Percentiles rank a stretch among this genome's conserved stretches.
Conservation (phyloP, 2,888 invertebrate genomes). For the Bugulina stolonifera region DNA sequence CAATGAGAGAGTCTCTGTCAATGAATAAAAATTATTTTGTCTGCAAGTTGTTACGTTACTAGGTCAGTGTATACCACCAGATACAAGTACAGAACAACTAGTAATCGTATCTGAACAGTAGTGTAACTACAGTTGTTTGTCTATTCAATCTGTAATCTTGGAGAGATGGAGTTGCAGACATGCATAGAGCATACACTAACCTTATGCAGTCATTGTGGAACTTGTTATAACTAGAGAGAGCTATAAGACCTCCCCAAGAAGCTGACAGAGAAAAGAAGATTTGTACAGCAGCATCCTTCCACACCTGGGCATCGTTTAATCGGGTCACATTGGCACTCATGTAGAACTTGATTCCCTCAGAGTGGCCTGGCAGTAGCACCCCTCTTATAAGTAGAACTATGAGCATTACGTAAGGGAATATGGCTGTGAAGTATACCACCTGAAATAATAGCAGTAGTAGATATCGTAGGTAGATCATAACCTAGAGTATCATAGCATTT, state of each 20-base stretch:
- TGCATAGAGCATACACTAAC: no score
- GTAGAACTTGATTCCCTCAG: conserved; percentile 46
- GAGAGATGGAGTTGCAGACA: no score
- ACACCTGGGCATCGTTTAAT: conserved; percentile 42
- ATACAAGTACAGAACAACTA: no score
- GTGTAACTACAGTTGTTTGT: no score
- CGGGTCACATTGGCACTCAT: conserved; percentile 40
- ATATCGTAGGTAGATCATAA: no score
- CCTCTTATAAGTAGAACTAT: conserved; percentile 44
- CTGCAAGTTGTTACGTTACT: no score
- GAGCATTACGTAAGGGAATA: conserved; percentile 45
- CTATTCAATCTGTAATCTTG: no score
- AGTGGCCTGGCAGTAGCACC: conserved; percentile 38
- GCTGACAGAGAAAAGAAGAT: conserved; percentile 51
- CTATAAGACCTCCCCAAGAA: conserved; percentile 54
- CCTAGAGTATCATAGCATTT: no score
- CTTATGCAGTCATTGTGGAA: conserved; percentile 50
- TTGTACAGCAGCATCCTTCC: conserved; percentile 52
- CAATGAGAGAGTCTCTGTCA: conserved; percentile 47
- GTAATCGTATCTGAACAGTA: no score
- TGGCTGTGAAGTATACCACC: conserved; percentile 49
- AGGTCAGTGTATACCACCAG: no score
- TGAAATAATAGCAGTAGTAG: conserved; percentile 31
- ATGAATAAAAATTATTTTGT: no score
- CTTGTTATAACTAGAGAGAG: conserved; percentile 52